Evolutionary conservation across 2,888 invertebrate species (phyloP), one percentile per base, ranked within the genome.

Genomic region (Notodromas monacha): DNA sequence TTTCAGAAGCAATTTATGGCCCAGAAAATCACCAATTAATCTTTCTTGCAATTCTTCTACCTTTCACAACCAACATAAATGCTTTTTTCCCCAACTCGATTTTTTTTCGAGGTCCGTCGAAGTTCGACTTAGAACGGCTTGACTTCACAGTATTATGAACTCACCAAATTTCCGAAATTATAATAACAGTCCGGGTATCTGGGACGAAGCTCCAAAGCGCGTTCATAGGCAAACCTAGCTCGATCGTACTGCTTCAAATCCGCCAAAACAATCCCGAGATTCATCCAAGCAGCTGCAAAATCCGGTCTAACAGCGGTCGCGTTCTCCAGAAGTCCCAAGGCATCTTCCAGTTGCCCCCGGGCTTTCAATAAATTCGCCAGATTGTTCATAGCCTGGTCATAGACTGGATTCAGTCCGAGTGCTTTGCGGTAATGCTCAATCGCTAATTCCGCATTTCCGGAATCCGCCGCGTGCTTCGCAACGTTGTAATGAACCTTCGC

Each of bases 221-320:
- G 67, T 40, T 60, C 52, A 45, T 86, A 89, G 40, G 79, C 72
- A 12, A 47, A 44, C 42, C 73, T 61, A 0, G 86, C 69, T 42
- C 69, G 65, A 2, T 57, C 47, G 36, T 60, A 60, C 35, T 66
- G 60, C 38, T 65, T 61, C 30, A 65, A 54, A 26, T 64, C 61
- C 1, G 77, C 67, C 37, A 79, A 58, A 15, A 84, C 73, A 39
- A 89, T 86, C 11, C 86, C 89, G 31, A 89, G 56, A 52, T 92
- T 92, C 86, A 89, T 89, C 86, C 86, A 92, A 1, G 86, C 89
- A 0, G 81, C 70, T 2, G 86, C 70, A 53, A 86, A 89, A 45
- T 73, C 68, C 16, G 66, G 56, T 41, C 74, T 72, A 45, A 21
- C n/a, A n/a, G 8, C 8, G 21, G 84, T 52, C 28, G 84, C 77